Base-by-base conservation (phyloP, 2,113 vertebrate species). In the Toxotes jaculatrix region DNA sequence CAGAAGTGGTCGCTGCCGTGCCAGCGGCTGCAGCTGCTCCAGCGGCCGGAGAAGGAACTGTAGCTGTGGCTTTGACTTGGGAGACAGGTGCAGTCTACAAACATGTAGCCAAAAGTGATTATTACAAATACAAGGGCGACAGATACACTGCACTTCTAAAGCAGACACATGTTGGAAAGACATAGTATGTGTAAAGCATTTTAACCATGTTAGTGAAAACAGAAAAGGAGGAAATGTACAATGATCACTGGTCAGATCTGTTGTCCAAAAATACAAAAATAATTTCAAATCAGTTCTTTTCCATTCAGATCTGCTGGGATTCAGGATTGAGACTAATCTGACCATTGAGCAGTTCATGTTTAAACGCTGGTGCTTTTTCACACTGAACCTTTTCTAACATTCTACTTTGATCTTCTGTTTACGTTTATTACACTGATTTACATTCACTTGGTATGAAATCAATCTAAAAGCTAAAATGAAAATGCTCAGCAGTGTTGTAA, bases 61-160 rank as follows among this genome's bases (percentile, higher is more conserved):
- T 34, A 51, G 84, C 63, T 21, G 79, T 3, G 27, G 77, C 81
- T 89, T 91, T 93, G 66, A 74, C 78, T 57, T 85, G 87, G 43
- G 82, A 63, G 45, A 47, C 60, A 42, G 82, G 73, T 69, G 89
- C 13, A 38, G 88, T 91, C 93, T 93, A 91, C 42, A 85, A 86
- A 88, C 79, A 89, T 31, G 80, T 17, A 59, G 61, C 36, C 81
- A 81, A 70, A 80, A 27, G 27, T 7, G 14, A 67, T 87, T 67
- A 88, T 85, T 34, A 47, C 21, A 72, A 62, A 74, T 56, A 84
- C 43, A 66, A 31, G 27, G 42, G 74, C 23, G 9, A 76, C 27
- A 27, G 10, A 77, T 19, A 49, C 10, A 75, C 80, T 82, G 47
- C 6, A 71, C 17, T 38, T 63, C 6, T 9, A 23, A 31, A 80